Percentiles rank a stretch among this genome's conserved stretches.
Evolutionary conservation across 2,888 invertebrate genomes (phyloP).

Genomic region (Drosophila mimetica): DNA sequence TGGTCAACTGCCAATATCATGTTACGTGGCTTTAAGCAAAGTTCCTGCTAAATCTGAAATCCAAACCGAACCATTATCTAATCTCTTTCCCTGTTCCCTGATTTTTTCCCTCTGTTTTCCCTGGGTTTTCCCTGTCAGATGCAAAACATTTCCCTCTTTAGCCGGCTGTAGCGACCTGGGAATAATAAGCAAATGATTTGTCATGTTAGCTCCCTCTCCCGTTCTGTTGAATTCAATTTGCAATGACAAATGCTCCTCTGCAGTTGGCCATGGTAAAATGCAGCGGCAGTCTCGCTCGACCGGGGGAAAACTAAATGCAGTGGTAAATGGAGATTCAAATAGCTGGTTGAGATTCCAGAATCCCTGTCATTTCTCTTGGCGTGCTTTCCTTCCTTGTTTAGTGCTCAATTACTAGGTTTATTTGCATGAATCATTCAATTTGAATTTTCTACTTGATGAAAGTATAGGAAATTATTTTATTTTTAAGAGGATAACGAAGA

Average conservation of each 20-base stretch:
- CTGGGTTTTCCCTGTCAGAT: slow-evolving; percentile 27
- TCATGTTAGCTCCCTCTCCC: slow-evolving; percentile 49
- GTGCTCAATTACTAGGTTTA: slow-evolving; percentile 26
- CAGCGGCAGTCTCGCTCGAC: background rate
- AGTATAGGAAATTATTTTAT: background rate
- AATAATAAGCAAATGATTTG: slow-evolving; percentile 69
- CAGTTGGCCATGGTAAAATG: slow-evolving; percentile 40
- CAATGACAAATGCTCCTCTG: slow-evolving; percentile 41
- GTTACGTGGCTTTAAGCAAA: slow-evolving; percentile 47
- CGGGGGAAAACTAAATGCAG: slow-evolving; percentile 8
- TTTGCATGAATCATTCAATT: slow-evolving; percentile 46
- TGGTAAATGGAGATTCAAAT: slow-evolving; percentile 40
- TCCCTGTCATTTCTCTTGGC: slow-evolving; percentile 22
- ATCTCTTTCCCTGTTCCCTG: slow-evolving; percentile 29
- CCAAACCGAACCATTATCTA: slow-evolving; percentile 46
- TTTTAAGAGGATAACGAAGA: background rate
- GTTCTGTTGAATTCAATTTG: slow-evolving; percentile 37
- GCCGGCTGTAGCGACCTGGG: slow-evolving; percentile 19
- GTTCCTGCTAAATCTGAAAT: slow-evolving; percentile 21
- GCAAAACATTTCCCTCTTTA: slow-evolving; percentile 25
- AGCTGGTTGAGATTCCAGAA: slow-evolving; percentile 30
- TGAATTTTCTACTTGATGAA: background rate
- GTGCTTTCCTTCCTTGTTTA: slow-evolving; percentile 7
- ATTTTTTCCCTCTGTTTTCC: slow-evolving; percentile 6
- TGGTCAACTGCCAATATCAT: slow-evolving; percentile 66